Percentiles rank a stretch among this genome's conserved stretches.
Evolutionary conservation across 2,888 invertebrate genomes (phyloP).

Genomic region (Melieria picta): DNA sequence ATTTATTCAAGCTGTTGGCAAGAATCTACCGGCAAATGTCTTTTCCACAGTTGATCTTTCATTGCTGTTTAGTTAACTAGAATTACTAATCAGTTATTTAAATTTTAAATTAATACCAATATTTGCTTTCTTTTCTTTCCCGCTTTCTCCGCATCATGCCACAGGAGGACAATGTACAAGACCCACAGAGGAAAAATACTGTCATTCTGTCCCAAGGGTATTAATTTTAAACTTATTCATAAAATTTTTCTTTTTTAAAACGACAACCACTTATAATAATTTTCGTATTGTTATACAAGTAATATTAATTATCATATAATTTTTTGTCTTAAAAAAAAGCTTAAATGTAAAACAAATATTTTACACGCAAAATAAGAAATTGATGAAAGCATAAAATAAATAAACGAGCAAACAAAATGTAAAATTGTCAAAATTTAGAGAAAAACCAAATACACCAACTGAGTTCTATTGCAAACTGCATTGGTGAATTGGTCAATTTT

Average conservation of each 20-base stretch:
- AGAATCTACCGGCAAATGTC: too few relatives aligned
- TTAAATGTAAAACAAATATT: constrained; percentile 27
- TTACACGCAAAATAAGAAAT: constrained; percentile 42
- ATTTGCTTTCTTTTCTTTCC: constrained; percentile 16
- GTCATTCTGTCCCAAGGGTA: constrained; percentile 64
- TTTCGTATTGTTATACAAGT: constrained; percentile 45
- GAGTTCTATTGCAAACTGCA: too few relatives aligned
- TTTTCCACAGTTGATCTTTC: too few relatives aligned
- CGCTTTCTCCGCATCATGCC: constrained; percentile 3
- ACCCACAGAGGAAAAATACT: constrained; percentile 64
- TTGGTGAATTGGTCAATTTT: too few relatives aligned
- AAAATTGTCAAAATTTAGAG: constrained; percentile 44
- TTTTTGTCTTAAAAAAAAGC: constrained; percentile 40
- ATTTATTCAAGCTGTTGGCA: constrained; percentile 9
- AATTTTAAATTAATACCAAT: too few relatives aligned
- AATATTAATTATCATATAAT: constrained; percentile 46
- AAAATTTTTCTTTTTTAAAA: constrained; percentile 43
- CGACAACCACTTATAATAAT: constrained; percentile 44
- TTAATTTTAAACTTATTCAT: constrained; percentile 53
- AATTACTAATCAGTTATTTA: too few relatives aligned
- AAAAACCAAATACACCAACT: constrained; percentile 40
- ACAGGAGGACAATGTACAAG: constrained; percentile 63
- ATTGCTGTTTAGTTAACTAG: too few relatives aligned
- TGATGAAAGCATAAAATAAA: constrained; percentile 56
- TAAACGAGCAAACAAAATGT: constrained; percentile 57